Evolutionary conservation across 2,113 vertebrate genomes (phyloP), one percentile per base, ranked within the genome.

Genomic region (Hepsetus odoe): DNA sequence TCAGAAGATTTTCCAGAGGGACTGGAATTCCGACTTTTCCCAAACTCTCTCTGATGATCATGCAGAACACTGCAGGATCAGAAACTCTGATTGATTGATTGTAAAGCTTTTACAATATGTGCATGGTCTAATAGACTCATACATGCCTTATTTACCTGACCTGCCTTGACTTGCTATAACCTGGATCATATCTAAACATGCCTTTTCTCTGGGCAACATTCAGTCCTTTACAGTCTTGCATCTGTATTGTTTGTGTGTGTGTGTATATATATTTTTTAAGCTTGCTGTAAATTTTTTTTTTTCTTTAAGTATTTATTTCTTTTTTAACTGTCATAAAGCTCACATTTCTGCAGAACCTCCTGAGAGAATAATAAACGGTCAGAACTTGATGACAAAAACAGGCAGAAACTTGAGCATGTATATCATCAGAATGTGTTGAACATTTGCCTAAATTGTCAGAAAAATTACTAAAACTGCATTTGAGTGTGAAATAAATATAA

Each of bases 21-120:
- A 95, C 88, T 95, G 94, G 94, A 66, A 9, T 22, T 95, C 93
- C 0, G 0, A 58, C 0, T 90, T 92, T 26, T 58, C 88, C 58
- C 28, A 65, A 13, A 0, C 49, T 0, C 88, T 94, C 0, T 67
- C 79, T 0, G 26, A 72, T 0, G 80, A 83, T n/a, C 82, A 77
- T 1, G 64, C 59, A 8, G 49, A 90, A 10, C 46, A 76, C n/a
- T 93, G 93, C 32, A 86, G 84, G 20, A 80, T 8, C 46, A 61
- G 14, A 67, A 49, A 22, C 35, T n/a, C 22, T 73, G 59, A 82
- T 44, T n/a, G n/a, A n/a, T 28, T 32, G 9, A 61, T 62, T 72
- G 61, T 82, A 72, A 44, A 30, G 66, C 30, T 80, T n/a, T 75
- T 61, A 35, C 49, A 44, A 22, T 65, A 65, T 35, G 33, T 12